Percentiles rank a stretch among this genome's conserved stretches.
phyloP scores from a whole-genome alignment of 2,888 invertebrate genomes.

The Lithodes maja region DNA sequence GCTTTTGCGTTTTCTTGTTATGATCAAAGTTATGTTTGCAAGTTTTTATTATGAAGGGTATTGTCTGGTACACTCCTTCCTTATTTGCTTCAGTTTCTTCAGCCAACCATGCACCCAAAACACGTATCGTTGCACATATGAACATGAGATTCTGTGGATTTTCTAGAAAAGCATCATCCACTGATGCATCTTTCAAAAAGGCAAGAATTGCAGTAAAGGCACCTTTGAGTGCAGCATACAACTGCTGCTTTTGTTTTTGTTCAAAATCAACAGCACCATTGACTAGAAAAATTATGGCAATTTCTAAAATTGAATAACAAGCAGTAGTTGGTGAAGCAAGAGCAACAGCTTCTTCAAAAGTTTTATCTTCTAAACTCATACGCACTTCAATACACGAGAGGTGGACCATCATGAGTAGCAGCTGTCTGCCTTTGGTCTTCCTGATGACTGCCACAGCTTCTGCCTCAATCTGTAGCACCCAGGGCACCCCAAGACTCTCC shows the following conservation, averaged over 20 bases:
- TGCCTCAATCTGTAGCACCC: constrained; percentile 81
- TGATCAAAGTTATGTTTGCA: constrained; percentile 85
- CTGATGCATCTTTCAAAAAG: constrained; percentile 76
- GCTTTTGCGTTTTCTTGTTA: constrained; percentile 69
- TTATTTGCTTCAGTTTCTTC: constrained; percentile 81
- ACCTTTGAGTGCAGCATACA: constrained; percentile 92
- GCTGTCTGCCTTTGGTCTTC: constrained; percentile 84
- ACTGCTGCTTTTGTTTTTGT: constrained; percentile 91
- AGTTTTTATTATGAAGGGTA: constrained; percentile 87
- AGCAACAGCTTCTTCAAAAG: constrained; percentile 83
- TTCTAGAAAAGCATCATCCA: constrained; percentile 51
- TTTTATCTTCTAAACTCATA: constrained; percentile 92
- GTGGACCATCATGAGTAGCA: constrained; percentile 87
- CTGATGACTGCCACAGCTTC: constrained; percentile 75
- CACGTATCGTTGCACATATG: constrained; percentile 88
- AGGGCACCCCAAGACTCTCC: constrained; percentile 88
- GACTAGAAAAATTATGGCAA: constrained; percentile 81
- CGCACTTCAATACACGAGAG: constrained; percentile 93
- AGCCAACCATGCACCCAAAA: constrained; percentile 70
- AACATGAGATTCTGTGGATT: constrained; percentile 75
- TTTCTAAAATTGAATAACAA: constrained; percentile 87
- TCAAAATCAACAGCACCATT: constrained; percentile 76
- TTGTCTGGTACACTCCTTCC: constrained; percentile 85
- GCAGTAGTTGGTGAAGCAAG: constrained; percentile 87
- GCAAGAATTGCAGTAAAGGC: constrained; percentile 89